Evolutionary conservation across 2,113 vertebrate species (phyloP).

Genomic region (Brienomyrus longianalis): DNA sequence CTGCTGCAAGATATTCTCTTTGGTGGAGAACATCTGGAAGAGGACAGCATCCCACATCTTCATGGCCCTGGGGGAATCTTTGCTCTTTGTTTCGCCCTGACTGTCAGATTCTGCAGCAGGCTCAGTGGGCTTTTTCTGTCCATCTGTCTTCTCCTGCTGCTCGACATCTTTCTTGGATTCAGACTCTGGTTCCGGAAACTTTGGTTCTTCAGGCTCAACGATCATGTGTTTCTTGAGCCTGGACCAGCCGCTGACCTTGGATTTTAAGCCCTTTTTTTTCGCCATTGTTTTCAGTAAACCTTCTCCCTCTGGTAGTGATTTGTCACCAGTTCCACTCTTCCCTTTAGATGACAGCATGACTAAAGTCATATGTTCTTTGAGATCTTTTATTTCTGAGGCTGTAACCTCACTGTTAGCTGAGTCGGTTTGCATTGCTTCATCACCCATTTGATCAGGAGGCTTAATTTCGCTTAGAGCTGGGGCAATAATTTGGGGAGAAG

Average conservation of each 20-base stretch:
- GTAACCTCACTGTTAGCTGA: constrained; percentile 22
- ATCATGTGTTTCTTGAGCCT: constrained; percentile 81
- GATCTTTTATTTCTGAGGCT: constrained; percentile 32
- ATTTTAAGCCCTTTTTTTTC: constrained; percentile 55
- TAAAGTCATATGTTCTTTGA: constrained; percentile 51
- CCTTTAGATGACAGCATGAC: constrained; percentile 50
- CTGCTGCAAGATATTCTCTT: constrained; percentile 58
- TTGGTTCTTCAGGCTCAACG: constrained; percentile 60
- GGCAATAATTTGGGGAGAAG: constrained; percentile 52
- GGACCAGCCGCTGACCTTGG: constrained; percentile 68
- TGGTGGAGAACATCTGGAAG: constrained; percentile 72
- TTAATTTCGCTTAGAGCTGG: constrained; percentile 43
- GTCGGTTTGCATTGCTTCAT: constrained; percentile 32
- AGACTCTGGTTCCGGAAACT: constrained; percentile 42
- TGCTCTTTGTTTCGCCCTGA: constrained; percentile 39
- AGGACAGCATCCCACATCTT: constrained; percentile 91
- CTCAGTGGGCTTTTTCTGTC: background rate
- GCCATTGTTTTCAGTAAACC: constrained; percentile 23
- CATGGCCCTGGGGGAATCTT: constrained; percentile 56
- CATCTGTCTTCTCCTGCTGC: background rate
- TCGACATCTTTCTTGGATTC: constrained; percentile 32
- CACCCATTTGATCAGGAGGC: constrained; percentile 47
- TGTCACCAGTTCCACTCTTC: constrained; percentile 15
- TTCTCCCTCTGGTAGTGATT: constrained; percentile 23
- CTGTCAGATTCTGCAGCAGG: constrained; percentile 13